Conservation (phyloP, 2,113 vertebrate genomes). For the Sakesphorus luctuosus region DNA sequence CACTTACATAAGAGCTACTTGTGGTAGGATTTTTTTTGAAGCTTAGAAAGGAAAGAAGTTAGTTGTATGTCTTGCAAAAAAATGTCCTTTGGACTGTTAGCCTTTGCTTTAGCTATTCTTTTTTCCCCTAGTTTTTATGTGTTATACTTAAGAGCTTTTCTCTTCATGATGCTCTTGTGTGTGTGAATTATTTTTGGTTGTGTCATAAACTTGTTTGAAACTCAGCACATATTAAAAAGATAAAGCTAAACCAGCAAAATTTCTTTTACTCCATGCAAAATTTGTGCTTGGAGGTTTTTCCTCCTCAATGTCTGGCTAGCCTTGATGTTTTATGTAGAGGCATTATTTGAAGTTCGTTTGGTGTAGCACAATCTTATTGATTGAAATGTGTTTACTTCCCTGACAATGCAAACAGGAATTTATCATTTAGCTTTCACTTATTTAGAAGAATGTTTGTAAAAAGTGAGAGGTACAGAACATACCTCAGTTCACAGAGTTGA, state of each 20-base stretch:
- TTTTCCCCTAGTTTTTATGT: background rate
- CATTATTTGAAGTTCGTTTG: slow-evolving; percentile 22
- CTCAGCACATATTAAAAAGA: background rate
- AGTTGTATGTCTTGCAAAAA: background rate
- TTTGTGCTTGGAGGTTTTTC: background rate
- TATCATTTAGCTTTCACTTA: background rate
- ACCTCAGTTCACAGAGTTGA: background rate
- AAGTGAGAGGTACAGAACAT: background rate
- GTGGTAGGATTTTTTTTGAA: background rate
- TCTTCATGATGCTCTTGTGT: background rate
- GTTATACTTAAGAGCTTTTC: background rate
- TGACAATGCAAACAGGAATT: background rate
- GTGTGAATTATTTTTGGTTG: background rate
- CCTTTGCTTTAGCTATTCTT: background rate
- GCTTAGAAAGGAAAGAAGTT: background rate
- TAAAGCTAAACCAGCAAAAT: background rate
- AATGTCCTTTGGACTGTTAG: background rate
- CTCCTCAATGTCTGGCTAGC: background rate
- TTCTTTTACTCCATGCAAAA: slow-evolving; percentile 7
- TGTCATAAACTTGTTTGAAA: background rate
- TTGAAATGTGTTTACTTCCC: slow-evolving; percentile 20
- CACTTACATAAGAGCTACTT: background rate
- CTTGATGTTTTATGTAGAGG: slow-evolving; percentile 16
- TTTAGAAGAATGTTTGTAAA: background rate
- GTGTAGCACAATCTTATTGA: slow-evolving; percentile 1